phyloP scores from a whole-genome alignment of 2,797 vertebrate species.

The Sebastes kiyomatsui region DNA sequence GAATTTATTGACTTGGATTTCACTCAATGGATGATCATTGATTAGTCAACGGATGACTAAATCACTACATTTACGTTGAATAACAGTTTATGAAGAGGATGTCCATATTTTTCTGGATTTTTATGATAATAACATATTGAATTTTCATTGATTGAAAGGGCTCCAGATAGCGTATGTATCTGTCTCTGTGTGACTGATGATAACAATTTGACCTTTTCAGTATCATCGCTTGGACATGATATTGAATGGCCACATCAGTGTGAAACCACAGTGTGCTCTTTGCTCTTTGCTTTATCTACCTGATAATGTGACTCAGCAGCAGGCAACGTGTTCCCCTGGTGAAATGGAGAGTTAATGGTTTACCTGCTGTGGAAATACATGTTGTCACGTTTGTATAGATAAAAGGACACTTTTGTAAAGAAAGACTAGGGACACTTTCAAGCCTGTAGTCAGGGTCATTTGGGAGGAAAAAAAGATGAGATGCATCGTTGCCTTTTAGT shows the following conservation, averaged over 20 bases:
- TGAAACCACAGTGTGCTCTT: background rate
- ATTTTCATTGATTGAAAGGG: background rate
- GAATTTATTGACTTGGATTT: conserved; percentile 26
- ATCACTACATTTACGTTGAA: background rate
- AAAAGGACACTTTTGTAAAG: background rate
- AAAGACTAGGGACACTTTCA: background rate
- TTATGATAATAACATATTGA: background rate
- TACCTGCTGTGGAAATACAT: background rate
- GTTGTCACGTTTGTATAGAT: background rate
- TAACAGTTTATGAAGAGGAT: background rate
- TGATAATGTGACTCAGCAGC: background rate
- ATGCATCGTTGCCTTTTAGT: no score
- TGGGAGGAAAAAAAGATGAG: background rate
- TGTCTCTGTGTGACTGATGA: background rate
- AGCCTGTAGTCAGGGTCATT: background rate
- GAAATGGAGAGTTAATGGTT: background rate
- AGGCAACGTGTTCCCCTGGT: background rate
- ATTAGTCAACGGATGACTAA: background rate
- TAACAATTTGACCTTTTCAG: background rate
- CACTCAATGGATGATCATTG: conserved; percentile 15
- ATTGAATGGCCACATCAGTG: background rate
- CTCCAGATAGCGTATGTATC: background rate
- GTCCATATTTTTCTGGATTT: background rate
- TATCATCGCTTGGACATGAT: background rate
- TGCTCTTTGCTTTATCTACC: background rate